Percentiles rank a stretch among this genome's conserved stretches.
Conservation (phyloP, 2,113 vertebrate genomes). For the Bombycilla garrulus region DNA sequence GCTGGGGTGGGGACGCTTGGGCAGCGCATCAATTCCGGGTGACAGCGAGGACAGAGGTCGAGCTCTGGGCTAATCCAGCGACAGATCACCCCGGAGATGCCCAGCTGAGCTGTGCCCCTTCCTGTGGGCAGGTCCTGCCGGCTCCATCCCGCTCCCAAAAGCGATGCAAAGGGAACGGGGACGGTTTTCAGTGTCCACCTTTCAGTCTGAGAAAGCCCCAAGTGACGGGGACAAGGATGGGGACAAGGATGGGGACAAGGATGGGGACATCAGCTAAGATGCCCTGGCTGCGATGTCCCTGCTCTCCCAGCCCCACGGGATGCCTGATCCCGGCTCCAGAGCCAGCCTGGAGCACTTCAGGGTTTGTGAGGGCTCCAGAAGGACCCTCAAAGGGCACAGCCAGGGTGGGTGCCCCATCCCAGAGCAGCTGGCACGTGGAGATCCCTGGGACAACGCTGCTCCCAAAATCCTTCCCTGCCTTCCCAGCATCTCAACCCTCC, state of each 20-base stretch:
- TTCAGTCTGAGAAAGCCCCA: neutral
- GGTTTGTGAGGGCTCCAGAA: rapidly evolving
- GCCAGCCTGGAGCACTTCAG: neutral
- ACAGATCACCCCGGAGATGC: conserved; percentile 8
- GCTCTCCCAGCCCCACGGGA: neutral
- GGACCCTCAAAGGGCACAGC: neutral
- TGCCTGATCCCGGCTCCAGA: neutral
- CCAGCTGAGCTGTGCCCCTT: rapidly evolving
- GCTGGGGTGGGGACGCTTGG: neutral
- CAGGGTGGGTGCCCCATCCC: neutral
- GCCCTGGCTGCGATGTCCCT: neutral
- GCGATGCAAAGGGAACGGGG: neutral
- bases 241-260: neutral
- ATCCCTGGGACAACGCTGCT: neutral
- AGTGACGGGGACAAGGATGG: rapidly evolving
- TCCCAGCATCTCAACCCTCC: neutral
- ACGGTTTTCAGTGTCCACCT: neutral
- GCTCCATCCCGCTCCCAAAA: neutral
- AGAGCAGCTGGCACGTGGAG: neutral
- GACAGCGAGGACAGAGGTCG: neutral
- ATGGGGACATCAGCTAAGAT: neutral
- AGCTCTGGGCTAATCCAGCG: neutral
- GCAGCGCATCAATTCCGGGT: neutral
- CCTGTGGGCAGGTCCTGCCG: neutral
- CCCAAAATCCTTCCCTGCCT: neutral